These are phyloP conservation scores for Lasioglossum villosulum DNA, from an alignment of 2,888 invertebrate species.

Conservation along the genomic window DNA sequence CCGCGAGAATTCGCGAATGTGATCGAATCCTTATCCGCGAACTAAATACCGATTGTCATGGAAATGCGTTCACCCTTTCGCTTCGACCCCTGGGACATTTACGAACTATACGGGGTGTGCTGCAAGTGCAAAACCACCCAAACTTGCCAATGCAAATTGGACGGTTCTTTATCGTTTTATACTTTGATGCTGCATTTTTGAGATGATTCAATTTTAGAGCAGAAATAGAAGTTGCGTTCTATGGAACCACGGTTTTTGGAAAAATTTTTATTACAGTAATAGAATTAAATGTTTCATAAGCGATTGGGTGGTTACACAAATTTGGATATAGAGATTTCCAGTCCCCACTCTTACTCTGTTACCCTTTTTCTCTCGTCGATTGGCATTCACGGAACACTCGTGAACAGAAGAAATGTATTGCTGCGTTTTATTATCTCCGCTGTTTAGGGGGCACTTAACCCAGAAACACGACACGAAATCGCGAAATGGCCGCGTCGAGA, in stretches of 20 bases:
- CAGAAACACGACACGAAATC: slow-evolving; percentile 30
- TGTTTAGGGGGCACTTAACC: slow-evolving; percentile 42
- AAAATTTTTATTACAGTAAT: too few relatives aligned
- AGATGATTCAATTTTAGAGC: background rate
- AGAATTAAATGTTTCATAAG: background rate
- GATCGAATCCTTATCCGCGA: slow-evolving; percentile 31
- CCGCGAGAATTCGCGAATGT: slow-evolving; percentile 34
- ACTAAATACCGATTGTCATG: slow-evolving; percentile 39
- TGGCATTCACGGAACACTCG: background rate
- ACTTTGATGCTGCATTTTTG: background rate
- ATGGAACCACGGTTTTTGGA: too few relatives aligned
- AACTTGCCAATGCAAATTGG: background rate
- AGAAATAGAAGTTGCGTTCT: background rate
- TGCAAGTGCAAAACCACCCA: background rate
- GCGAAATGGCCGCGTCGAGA: background rate
- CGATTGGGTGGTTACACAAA: background rate
- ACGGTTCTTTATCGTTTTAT: background rate
- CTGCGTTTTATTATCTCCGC: slow-evolving; percentile 19
- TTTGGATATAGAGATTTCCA: background rate
- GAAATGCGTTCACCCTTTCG: slow-evolving; percentile 14
- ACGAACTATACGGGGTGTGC: background rate
- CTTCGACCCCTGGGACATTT: background rate
- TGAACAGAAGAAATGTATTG: background rate
- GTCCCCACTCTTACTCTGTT: background rate
- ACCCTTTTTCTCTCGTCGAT: background rate